These are phyloP conservation scores for Trichogramma pretiosum DNA, from an alignment of 1,140 invertebrate species.

Conservation along the genomic window DNA sequence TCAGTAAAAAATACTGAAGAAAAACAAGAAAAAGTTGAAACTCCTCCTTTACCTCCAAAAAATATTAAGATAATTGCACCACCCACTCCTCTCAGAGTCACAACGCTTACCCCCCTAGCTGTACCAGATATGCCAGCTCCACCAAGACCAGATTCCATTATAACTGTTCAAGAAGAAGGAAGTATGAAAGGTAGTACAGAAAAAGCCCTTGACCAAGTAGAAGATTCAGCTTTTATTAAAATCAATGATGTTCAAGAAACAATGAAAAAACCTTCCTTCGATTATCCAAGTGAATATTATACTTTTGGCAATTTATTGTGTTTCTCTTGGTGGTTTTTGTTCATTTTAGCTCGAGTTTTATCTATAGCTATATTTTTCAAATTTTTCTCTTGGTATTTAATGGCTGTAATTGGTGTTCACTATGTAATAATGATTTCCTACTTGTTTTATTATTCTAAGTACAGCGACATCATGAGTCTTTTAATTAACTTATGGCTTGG, in stretches of 20 bases:
- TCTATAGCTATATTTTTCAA: slow-evolving; percentile 61
- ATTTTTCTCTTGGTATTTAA: slow-evolving; percentile 54
- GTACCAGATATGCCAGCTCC: slow-evolving; percentile 40
- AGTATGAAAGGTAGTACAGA: slow-evolving; percentile 15
- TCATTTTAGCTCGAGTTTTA: slow-evolving; percentile 57
- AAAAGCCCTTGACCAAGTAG: slow-evolving; percentile 6
- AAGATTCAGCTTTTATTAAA: slow-evolving; percentile 9
- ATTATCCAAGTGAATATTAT: no score
- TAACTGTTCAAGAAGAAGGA: slow-evolving; percentile 17
- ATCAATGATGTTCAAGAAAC: slow-evolving; percentile 21
- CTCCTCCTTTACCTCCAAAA: slow-evolving; percentile 42
- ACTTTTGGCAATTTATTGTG: slow-evolving; percentile 54
- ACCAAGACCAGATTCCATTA: slow-evolving; percentile 38
- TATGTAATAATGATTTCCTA: slow-evolving; percentile 52
- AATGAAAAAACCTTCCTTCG: no score
- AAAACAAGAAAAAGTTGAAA: slow-evolving; percentile 18
- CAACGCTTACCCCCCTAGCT: slow-evolving; percentile 33
- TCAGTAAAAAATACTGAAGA: slow-evolving; percentile 6
- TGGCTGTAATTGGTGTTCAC: slow-evolving; percentile 49
- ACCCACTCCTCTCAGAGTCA: slow-evolving; percentile 39
- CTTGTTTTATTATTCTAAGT: slow-evolving; percentile 50
- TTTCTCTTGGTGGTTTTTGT: slow-evolving; percentile 64
- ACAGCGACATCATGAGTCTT: slow-evolving; percentile 46
- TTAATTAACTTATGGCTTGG: slow-evolving; percentile 57
- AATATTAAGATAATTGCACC: slow-evolving; percentile 37